phyloP scores from a whole-genome alignment of 2,888 invertebrate species.

The Eueremaeus valkanovi region DNA sequence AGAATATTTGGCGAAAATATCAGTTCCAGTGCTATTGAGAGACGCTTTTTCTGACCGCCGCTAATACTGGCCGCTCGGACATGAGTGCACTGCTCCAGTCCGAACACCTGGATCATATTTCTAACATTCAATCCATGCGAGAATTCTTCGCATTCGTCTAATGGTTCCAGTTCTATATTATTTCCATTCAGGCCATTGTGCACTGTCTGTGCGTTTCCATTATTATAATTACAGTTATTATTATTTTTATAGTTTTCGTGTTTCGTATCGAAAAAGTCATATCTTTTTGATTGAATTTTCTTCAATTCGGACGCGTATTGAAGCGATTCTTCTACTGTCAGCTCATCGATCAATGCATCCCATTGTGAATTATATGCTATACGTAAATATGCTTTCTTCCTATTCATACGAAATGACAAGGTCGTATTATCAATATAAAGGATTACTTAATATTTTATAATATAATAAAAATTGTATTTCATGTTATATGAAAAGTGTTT shows the following conservation, averaged over 20 bases:
- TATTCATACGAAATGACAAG: too few species aligned
- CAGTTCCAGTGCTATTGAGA: too few species aligned
- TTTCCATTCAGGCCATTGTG: neutral
- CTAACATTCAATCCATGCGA: neutral
- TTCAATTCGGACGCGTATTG: neutral
- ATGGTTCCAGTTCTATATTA: too few species aligned
- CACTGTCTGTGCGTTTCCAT: neutral
- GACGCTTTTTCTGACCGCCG: too few species aligned
- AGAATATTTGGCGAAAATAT: too few species aligned
- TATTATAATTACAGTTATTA: neutral
- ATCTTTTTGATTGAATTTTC: neutral
- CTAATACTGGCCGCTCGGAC: neutral
- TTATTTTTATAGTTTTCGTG: neutral
- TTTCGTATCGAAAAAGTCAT: neutral
- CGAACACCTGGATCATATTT: neutral
- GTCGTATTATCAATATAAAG: too few species aligned
- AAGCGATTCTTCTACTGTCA: neutral
- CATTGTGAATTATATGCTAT: neutral
- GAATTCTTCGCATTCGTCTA: neutral
- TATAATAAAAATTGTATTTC: too few species aligned
- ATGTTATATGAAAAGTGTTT: too few species aligned
- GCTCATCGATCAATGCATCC: neutral
- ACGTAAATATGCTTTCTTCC: too few species aligned
- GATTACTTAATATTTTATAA: too few species aligned
- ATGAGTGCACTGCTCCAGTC: neutral